phyloP scores from a whole-genome alignment of 1,140 invertebrate genomes.

The Thaumetopoea pityocampa region DNA sequence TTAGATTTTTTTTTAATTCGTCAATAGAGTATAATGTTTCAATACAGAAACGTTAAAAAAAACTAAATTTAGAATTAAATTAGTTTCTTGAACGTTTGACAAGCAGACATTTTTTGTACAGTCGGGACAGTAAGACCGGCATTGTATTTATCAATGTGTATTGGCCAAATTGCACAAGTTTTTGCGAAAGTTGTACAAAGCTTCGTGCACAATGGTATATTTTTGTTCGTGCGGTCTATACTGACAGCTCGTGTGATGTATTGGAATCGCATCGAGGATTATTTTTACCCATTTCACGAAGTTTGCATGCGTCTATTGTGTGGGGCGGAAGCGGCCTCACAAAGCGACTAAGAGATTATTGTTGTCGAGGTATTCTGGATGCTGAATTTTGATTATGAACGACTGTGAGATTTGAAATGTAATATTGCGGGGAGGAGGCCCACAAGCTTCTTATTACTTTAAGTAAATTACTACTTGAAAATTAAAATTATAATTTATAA shows the following conservation, averaged over 20 bases:
- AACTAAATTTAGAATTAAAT: too few relatives aligned
- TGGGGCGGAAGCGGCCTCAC: constrained; percentile 61
- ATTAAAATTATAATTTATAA: too few relatives aligned
- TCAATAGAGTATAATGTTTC: too few relatives aligned
- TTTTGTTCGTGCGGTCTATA: constrained; percentile 70
- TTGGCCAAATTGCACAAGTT: constrained; percentile 65
- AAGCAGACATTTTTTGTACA: constrained; percentile 30
- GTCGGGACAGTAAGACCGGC: constrained; percentile 9
- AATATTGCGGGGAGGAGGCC: constrained; percentile 27
- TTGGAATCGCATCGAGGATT: constrained; percentile 63
- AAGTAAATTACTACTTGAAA: too few relatives aligned
- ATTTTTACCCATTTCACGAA: constrained; percentile 74
- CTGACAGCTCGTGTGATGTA: constrained; percentile 74
- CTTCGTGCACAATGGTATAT: constrained; percentile 66
- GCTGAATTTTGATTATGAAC: constrained; percentile 45
- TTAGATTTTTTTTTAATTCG: too few relatives aligned
- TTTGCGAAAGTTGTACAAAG: constrained; percentile 67
- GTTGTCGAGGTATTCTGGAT: constrained; percentile 37
- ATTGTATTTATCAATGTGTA: constrained; percentile 41
- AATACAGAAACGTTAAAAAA: too few relatives aligned
- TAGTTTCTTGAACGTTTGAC: too few relatives aligned
- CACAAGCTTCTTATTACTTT: too few relatives aligned
- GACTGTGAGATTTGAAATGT: constrained; percentile 46
- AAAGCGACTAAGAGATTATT: constrained; percentile 61
- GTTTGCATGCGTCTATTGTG: constrained; percentile 72